Percentiles rank a stretch among this genome's conserved stretches.
Evolutionary conservation across 2,797 vertebrate species (phyloP).

Genomic region (Buphagus erythrorhynchus): DNA sequence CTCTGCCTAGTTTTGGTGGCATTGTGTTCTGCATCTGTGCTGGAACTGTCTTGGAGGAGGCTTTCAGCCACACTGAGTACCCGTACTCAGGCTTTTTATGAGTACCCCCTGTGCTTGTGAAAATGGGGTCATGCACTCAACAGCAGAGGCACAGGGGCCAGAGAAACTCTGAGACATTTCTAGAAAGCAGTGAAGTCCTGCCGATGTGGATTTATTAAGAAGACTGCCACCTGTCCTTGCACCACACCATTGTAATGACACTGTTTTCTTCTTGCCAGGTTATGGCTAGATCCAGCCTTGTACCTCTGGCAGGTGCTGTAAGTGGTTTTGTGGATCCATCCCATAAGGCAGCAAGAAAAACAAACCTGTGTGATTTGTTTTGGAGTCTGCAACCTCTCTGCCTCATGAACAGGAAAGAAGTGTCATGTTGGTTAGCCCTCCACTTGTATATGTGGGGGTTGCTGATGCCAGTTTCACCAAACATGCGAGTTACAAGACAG

Average conservation of each 20-base stretch:
- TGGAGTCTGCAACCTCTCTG: background rate
- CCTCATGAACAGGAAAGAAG: background rate
- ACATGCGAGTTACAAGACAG: rapidly evolving
- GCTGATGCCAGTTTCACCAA: background rate
- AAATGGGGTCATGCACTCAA: background rate
- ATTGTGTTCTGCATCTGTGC: background rate
- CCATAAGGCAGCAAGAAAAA: background rate
- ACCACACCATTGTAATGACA: background rate
- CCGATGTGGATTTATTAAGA: background rate
- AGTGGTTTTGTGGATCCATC: background rate
- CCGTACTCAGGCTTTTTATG: background rate
- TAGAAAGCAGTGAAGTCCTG: background rate
- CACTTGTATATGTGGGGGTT: background rate
- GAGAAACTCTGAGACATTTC: background rate
- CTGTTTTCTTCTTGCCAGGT: background rate
- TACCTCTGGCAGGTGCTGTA: background rate
- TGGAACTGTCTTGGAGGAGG: background rate
- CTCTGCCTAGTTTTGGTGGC: background rate
- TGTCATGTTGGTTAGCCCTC: background rate
- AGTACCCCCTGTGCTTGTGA: background rate
- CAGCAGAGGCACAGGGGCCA: background rate
- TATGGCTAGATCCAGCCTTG: background rate
- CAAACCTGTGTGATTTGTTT: background rate
- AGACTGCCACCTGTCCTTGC: background rate
- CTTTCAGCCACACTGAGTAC: background rate